A percentile compares a stretch with the other conserved stretches of the same genome.
phyloP scores from a whole-genome alignment of 2,888 invertebrate species.

The Luffia ferchaultella region DNA sequence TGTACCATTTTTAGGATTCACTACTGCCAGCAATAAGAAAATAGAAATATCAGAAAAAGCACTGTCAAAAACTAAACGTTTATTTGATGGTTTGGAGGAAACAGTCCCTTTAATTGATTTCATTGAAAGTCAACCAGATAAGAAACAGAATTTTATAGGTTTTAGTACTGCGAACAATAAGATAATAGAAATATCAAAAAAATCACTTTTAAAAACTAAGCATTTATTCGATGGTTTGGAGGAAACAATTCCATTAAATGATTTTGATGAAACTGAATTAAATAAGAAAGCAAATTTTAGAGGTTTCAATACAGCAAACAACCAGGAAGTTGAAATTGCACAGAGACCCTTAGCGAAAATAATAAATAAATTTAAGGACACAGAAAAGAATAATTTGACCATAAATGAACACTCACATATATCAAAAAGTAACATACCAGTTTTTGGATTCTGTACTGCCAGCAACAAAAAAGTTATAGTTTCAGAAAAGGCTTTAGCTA shows the following conservation, averaged over 20 bases:
- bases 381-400: neutral
- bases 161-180: slow-evolving; percentile 35
- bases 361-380: slow-evolving; percentile 5
- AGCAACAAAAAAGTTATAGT: slow-evolving; percentile 28
- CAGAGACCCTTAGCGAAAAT: slow-evolving; percentile 27
- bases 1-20: slow-evolving; percentile 22
- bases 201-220: slow-evolving; percentile 20
- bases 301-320: slow-evolving; percentile 33
- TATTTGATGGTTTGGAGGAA: slow-evolving; percentile 20
- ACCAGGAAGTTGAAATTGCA: slow-evolving; percentile 27
- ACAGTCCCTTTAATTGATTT: slow-evolving; percentile 23
- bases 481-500: slow-evolving; percentile 31
- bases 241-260: slow-evolving; percentile 21
- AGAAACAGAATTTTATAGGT: slow-evolving; percentile 13
- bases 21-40: slow-evolving; percentile 33
- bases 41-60: slow-evolving; percentile 24
- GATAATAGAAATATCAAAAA: slow-evolving; percentile 23
- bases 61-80: slow-evolving; percentile 19
- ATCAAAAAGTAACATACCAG: slow-evolving; percentile 16
- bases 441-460: slow-evolving; percentile 30
- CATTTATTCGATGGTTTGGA: slow-evolving; percentile 20
- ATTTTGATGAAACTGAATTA: no score
- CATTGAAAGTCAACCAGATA: no score
- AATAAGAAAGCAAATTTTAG: slow-evolving; percentile 1
- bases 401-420: slow-evolving; percentile 5